These are phyloP conservation scores for Anas georgica DNA, from an alignment of 2,797 vertebrate species.

Conservation along the genomic window DNA sequence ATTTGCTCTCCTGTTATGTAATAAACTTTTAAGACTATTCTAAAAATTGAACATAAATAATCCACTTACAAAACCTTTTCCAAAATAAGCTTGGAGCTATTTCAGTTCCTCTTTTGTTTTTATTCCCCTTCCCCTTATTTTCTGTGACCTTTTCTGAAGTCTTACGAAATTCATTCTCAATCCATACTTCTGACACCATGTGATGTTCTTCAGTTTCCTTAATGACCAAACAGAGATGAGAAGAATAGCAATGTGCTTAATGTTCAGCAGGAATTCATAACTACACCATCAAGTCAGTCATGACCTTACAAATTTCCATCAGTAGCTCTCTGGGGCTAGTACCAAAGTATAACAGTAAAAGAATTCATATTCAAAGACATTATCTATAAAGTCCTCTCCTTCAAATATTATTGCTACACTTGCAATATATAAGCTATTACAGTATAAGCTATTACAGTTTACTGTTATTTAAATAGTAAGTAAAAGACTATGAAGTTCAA, in stretches of 20 bases:
- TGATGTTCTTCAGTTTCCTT: constrained; percentile 28
- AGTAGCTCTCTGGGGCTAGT: background rate
- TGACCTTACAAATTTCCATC: constrained; percentile 50
- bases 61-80: background rate
- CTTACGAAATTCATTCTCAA: constrained; percentile 17
- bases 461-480: background rate
- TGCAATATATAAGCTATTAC: background rate
- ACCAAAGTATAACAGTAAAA: background rate
- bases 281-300: constrained; percentile 59
- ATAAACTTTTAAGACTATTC: background rate
- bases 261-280: constrained; percentile 58
- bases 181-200: background rate
- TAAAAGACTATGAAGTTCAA: background rate
- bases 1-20: background rate
- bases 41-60: background rate
- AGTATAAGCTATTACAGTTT: background rate
- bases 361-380: background rate
- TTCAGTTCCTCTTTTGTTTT: background rate
- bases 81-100: background rate
- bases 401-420: constrained; percentile 39
- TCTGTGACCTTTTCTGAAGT: constrained; percentile 53
- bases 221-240: constrained; percentile 52
- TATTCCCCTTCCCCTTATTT: constrained; percentile 9
- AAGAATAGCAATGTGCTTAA: constrained; percentile 53
- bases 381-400: background rate